Percentiles rank a stretch among this genome's conserved stretches.
These are phyloP conservation scores for Gorsachius goisagi DNA, from an alignment of 2,113 vertebrate species.

Conservation along the genomic window DNA sequence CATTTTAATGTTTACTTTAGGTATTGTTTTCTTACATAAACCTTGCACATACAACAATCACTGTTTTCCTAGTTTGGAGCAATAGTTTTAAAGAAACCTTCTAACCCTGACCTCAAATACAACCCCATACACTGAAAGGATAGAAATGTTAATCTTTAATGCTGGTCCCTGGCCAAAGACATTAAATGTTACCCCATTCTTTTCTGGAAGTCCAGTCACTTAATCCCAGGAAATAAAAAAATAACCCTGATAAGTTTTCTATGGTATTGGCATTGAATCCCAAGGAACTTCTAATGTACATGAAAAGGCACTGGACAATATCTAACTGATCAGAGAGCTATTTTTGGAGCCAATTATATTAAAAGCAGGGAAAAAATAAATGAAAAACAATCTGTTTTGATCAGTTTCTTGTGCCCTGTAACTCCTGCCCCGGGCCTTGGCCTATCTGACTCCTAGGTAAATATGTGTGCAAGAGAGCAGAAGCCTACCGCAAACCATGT, in stretches of 20 bases:
- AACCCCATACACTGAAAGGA: background rate
- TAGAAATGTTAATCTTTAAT: constrained; percentile 16
- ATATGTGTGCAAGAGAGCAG: constrained; percentile 1
- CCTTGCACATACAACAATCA: background rate
- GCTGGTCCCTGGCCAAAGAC: background rate
- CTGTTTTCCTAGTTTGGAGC: background rate
- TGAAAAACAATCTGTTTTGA: background rate
- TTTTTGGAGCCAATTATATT: constrained; percentile 28
- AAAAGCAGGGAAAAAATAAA: background rate
- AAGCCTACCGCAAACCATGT: constrained; percentile 7
- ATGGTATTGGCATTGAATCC: background rate
- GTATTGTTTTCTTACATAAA: background rate
- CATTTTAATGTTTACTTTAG: background rate
- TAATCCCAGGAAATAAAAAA: constrained; percentile 49
- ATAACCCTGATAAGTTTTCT: background rate
- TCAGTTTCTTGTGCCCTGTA: background rate
- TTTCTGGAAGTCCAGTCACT: background rate
- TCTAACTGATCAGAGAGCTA: background rate
- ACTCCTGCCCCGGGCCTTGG: background rate
- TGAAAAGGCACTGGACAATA: background rate
- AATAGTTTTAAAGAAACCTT: background rate
- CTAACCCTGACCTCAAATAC: background rate
- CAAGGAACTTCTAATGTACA: background rate
- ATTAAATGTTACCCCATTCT: background rate
- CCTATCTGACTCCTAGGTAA: constrained; percentile 22